Conservation (phyloP, 2,113 vertebrate genomes). For the Clupea harengus region DNA sequence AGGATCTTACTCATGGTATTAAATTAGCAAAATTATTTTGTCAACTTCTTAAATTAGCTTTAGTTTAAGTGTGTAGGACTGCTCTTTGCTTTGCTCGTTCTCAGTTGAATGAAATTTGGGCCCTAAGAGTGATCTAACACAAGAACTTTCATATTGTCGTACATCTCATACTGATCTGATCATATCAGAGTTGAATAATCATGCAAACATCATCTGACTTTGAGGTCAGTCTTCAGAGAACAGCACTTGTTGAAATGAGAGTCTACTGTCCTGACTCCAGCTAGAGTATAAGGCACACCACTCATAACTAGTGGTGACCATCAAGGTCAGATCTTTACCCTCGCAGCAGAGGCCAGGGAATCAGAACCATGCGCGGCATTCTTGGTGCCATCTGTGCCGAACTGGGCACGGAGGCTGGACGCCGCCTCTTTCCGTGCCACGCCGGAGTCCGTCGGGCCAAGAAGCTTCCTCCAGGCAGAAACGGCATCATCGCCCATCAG, state of each 20-base stretch:
- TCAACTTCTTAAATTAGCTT: no score
- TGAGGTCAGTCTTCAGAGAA: not conserved
- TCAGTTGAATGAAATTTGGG: no score
- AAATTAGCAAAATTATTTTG: no score
- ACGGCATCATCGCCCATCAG: constrained; percentile 88
- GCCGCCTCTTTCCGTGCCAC: constrained; percentile 75
- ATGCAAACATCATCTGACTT: no score
- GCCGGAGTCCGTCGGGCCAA: constrained; percentile 78
- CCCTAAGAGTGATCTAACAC: no score
- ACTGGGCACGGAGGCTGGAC: constrained; percentile 74
- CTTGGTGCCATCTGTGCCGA: constrained; percentile 78
- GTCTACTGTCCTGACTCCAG: not conserved
- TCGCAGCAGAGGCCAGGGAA: constrained; percentile 83
- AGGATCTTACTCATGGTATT: no score
- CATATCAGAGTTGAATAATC: no score
- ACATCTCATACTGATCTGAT: no score
- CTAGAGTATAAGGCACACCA: not conserved
- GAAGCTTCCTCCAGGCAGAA: constrained; percentile 79
- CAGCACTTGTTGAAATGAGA: not conserved
- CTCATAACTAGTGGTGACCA: not conserved
- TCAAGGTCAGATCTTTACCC: constrained; percentile 67
- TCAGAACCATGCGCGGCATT: constrained; percentile 87
- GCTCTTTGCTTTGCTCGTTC: no score
- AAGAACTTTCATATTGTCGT: no score
- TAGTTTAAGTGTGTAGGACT: no score